Percentiles rank a stretch among this genome's conserved stretches.
phyloP scores from a whole-genome alignment of 2,888 invertebrate genomes.

The Agriotes lineatus region DNA sequence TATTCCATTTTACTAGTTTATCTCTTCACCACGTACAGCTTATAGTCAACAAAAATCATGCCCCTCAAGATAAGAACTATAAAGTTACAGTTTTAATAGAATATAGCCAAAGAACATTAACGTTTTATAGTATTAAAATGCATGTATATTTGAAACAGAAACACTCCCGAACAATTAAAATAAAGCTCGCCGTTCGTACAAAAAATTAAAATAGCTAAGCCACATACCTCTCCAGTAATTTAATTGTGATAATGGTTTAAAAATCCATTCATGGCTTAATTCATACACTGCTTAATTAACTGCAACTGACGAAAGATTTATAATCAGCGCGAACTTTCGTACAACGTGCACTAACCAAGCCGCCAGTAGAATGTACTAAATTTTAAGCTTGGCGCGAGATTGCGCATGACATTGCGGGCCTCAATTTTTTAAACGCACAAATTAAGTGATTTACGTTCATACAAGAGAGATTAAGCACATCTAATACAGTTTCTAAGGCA shows the following conservation, averaged over 20 bases:
- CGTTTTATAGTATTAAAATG: no score
- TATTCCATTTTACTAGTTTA: no score
- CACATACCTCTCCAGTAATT: neutral
- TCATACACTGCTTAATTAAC: neutral
- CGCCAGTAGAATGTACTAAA: conserved; percentile 39
- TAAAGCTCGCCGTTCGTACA: no score
- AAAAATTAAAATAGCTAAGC: neutral
- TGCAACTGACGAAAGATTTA: conserved; percentile 1
- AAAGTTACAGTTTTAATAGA: no score
- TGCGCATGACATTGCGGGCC: conserved; percentile 38
- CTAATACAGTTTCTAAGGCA: neutral
- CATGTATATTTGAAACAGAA: no score
- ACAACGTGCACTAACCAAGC: conserved; percentile 33
- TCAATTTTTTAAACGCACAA: conserved; percentile 33
- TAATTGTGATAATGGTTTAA: neutral
- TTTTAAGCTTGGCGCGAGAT: conserved; percentile 38
- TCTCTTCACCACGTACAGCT: no score
- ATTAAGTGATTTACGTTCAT: conserved; percentile 24
- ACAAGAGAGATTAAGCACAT: neutral
- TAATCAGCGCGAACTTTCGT: conserved; percentile 23
- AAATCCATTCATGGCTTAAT: conserved; percentile 14
- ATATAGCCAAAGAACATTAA: no score
- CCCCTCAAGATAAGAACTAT: no score
- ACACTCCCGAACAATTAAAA: no score
- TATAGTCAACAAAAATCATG: no score